Evolutionary conservation across 2,888 invertebrate species (phyloP), one percentile per base, ranked within the genome.

Genomic region (Cabera pusaria): DNA sequence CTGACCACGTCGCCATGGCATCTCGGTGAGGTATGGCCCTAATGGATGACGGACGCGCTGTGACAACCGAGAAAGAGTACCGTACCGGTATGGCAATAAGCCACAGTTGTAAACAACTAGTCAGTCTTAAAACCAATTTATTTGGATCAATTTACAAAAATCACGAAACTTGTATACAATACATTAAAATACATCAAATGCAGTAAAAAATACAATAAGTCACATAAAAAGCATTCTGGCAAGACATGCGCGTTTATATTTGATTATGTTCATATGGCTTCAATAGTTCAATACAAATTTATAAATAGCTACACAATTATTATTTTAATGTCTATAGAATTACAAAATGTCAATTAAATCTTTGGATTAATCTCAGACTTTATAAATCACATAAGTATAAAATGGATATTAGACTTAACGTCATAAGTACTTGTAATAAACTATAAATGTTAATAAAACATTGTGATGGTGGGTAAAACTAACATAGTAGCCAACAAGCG

Each of bases 61-160:
- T n/a, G n/a, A n/a, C n/a, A n/a, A n/a, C n/a, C n/a, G n/a, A n/a
- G n/a, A n/a, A n/a, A n/a, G n/a, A n/a, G n/a, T n/a, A n/a, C n/a
- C n/a, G n/a, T n/a, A n/a, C n/a, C n/a, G n/a, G n/a, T n/a, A n/a
- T n/a, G n/a, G n/a, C n/a, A n/a, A n/a, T n/a, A n/a, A n/a, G n/a
- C n/a, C n/a, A n/a, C n/a, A n/a, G n/a, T n/a, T n/a, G n/a, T n/a
- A 34, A 25, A 31, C 8, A 16, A 25, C 24, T 32, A 17, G 7
- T 71, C 65, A 72, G 67, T 71, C 70, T 76, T 72, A 78, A 38
- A 63, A 71, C 64, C 71, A 78, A 78, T 78, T 79, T 77, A 71
- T 66, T 73, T 64, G 52, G 61, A 72, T 64, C 55, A 72, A 74
- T 73, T 74, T 81, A 79, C 72, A 80, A 81, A 43, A 79, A 77